Evolutionary conservation across 2,113 vertebrate species (phyloP), one percentile per base, ranked within the genome.

Genomic region (Odocoileus hemionus): DNA sequence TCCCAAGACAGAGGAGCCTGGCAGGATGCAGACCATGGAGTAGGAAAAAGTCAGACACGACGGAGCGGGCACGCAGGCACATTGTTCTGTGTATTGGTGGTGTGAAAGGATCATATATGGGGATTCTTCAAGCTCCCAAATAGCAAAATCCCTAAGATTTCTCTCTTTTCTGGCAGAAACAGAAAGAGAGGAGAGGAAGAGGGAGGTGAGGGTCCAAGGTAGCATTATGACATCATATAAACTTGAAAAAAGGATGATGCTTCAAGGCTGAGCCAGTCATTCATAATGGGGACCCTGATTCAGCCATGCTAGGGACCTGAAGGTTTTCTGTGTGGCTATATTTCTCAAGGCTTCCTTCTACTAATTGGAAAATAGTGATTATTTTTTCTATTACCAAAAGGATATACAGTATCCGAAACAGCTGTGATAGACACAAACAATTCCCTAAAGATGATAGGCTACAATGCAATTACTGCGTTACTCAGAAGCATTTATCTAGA

Each of bases 51-150:
- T 43, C 39, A 43, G 70, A 43, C 23, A 43, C 0, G 6, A 43
- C 39, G 26, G 70, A 76, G 39, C 12, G 26, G 36, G 36, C 70
- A 43, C 0, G 1, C 23, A 43, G 70, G 26, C 23, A 43, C 47
- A 79, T 91, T 47, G 33, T 89, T 98, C 95, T 97, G 80, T 90
- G 91, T 97, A 89, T 90, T 87, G 83, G 83, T 94, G 36, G 52
- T 97, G 47, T 64, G 61, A 86, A 91, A 85, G 86, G 61, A 57
- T 89, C 50, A 6, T 25, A 84, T 25, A 7, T 13, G 50, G 97
- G 50, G 78, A 61, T 86, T 96, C 76, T 85, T 85, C 9, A 30
- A 57, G 85, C 52, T 96, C 45, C 79, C 67, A 67, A 36, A 55
- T 7, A 61, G 82, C 61, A 80, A 54, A 55, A 57, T 28, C 45